phyloP scores from a whole-genome alignment of 2,797 vertebrate genomes.

The Helostoma temminkii region DNA sequence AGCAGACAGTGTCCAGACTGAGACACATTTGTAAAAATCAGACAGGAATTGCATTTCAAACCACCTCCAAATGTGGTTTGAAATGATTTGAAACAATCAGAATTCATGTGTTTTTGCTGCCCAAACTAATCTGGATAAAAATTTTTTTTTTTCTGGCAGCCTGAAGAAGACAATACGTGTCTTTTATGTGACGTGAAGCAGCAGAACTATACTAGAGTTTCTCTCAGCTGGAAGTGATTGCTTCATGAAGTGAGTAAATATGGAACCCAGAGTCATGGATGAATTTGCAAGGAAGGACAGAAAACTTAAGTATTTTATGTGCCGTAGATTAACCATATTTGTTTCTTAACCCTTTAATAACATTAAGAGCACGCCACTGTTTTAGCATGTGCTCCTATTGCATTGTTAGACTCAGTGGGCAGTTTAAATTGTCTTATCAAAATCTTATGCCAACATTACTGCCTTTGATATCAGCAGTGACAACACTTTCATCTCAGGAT shows the following conservation, averaged over 20 bases:
- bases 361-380: too few species aligned
- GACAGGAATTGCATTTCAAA: too few species aligned
- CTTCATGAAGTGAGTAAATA: background rate
- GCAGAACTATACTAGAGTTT: background rate
- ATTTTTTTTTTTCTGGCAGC: too few species aligned
- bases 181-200: too few species aligned
- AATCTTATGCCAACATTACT: background rate
- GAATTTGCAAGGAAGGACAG: background rate
- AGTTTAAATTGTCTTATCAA: background rate
- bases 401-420: background rate
- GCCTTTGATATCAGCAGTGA: background rate
- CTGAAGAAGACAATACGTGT: too few species aligned
- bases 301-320: background rate
- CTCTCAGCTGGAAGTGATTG: background rate
- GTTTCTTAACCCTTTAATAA: too few species aligned
- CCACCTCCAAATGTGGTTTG: too few species aligned
- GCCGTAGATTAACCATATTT: background rate
- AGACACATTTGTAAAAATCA: too few species aligned
- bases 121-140: too few species aligned
- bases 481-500: constrained; percentile 10
- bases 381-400: background rate
- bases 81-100: too few species aligned
- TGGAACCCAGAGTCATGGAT: background rate
- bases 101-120: too few species aligned
- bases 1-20: too few species aligned